A percentile compares a stretch with the other conserved stretches of the same genome.
Evolutionary conservation across 2,888 invertebrate genomes (phyloP).

Genomic region (Synanthedon tipuliformis): DNA sequence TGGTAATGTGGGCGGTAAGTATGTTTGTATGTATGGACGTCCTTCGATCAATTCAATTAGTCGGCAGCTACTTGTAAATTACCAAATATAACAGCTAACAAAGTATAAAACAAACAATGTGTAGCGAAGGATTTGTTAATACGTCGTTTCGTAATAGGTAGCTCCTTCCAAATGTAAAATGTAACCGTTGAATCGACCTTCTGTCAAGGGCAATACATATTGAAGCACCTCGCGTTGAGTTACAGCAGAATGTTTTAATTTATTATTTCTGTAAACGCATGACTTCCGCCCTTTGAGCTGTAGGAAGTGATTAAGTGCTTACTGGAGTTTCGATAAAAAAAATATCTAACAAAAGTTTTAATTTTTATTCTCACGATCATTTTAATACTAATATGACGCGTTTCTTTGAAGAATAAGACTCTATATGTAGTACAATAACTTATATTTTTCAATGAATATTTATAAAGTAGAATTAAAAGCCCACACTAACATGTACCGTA

Average conservation of each 20-base stretch:
- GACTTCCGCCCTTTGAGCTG: slow-evolving; percentile 64
- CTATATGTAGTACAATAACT: too few species aligned
- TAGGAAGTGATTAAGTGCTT: slow-evolving; percentile 62
- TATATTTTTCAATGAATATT: too few species aligned
- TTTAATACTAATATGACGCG: slow-evolving; percentile 20
- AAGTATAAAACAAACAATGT: slow-evolving; percentile 34
- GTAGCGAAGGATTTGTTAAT: slow-evolving; percentile 31
- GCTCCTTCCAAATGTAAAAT: slow-evolving; percentile 36
- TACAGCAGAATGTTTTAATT: slow-evolving; percentile 49
- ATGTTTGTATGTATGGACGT: slow-evolving; percentile 13
- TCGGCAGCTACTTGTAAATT: slow-evolving; percentile 51
- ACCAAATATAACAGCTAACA: slow-evolving; percentile 42
- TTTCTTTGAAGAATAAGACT: too few species aligned
- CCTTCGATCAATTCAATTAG: slow-evolving; percentile 43
- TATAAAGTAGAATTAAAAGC: neutral
- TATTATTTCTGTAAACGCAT: slow-evolving; percentile 57
- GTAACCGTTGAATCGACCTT: slow-evolving; percentile 50
- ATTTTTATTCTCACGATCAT: slow-evolving; percentile 48
- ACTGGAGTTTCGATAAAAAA: slow-evolving; percentile 43
- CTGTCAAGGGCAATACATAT: slow-evolving; percentile 39
- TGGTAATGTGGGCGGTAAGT: slow-evolving; percentile 5
- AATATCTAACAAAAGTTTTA: slow-evolving; percentile 43
- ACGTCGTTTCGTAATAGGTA: slow-evolving; percentile 35
- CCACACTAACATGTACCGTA: too few species aligned
- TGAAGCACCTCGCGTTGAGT: slow-evolving; percentile 38